Conservation (phyloP, 2,888 invertebrate species). For the Camptogramma bilineatum region DNA sequence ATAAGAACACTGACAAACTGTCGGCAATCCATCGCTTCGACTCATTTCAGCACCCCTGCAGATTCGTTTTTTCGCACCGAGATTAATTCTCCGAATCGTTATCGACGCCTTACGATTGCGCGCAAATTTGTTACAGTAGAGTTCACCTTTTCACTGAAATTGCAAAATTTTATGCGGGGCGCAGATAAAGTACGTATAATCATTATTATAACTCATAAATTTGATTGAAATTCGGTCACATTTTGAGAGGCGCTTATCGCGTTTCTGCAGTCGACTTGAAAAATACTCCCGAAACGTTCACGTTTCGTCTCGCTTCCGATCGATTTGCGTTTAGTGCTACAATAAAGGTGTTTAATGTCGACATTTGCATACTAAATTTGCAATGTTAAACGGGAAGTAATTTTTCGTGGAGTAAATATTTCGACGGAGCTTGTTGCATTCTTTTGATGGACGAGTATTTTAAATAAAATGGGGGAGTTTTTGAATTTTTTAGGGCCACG, state of each 20-base stretch:
- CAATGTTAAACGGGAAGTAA: constrained; percentile 58
- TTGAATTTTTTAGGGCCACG: background rate
- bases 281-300: constrained; percentile 75
- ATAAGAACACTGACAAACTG: constrained; percentile 63
- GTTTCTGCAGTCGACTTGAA: constrained; percentile 81
- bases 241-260: constrained; percentile 80
- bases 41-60: constrained; percentile 60
- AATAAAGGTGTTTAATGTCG: constrained; percentile 76
- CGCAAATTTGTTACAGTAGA: constrained; percentile 82
- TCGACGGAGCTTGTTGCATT: constrained; percentile 49
- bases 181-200: constrained; percentile 82
- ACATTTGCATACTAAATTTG: constrained; percentile 73
- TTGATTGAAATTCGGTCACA: constrained; percentile 85
- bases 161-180: constrained; percentile 80
- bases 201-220: constrained; percentile 85
- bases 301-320: constrained; percentile 72
- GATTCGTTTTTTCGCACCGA: constrained; percentile 68
- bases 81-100: constrained; percentile 82
- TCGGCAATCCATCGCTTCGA: constrained; percentile 61
- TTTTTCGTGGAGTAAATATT: constrained; percentile 50
- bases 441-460: constrained; percentile 38
- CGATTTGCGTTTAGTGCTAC: constrained; percentile 80
- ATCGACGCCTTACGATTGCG: constrained; percentile 82
- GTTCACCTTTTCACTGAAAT: constrained; percentile 83
- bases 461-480: constrained; percentile 23